Percentiles rank a stretch among this genome's conserved stretches.
These are phyloP conservation scores for Zophobas morio DNA, from an alignment of 1,140 invertebrate genomes.

Conservation along the genomic window DNA sequence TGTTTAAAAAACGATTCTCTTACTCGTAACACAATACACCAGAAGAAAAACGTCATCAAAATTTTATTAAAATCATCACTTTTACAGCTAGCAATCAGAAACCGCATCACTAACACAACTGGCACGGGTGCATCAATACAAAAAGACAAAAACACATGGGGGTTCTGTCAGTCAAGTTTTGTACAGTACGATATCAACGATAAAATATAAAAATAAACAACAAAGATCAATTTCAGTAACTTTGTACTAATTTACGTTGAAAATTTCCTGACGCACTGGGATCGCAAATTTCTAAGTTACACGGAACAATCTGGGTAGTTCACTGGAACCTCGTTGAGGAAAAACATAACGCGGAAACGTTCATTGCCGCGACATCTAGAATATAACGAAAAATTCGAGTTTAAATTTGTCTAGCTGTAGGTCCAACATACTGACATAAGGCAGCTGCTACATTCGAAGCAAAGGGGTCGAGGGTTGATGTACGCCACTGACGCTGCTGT, in stretches of 20 bases:
- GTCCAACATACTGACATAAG: slow-evolving; percentile 76
- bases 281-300: slow-evolving; percentile 59
- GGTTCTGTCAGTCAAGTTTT: not conserved
- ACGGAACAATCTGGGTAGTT: slow-evolving; percentile 72
- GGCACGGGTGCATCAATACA: slow-evolving; percentile 10
- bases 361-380: slow-evolving; percentile 72
- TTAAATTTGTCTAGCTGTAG: not conserved
- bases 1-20: slow-evolving; percentile 26
- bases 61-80: slow-evolving; percentile 10
- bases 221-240: slow-evolving; percentile 20
- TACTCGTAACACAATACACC: not conserved
- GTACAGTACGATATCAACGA: slow-evolving; percentile 25
- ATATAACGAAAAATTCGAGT: slow-evolving; percentile 41
- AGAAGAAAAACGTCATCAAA: not conserved
- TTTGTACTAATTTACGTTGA: slow-evolving; percentile 17
- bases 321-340: slow-evolving; percentile 75
- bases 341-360: slow-evolving; percentile 74
- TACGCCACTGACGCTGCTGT: slow-evolving; percentile 77
- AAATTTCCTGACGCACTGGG: slow-evolving; percentile 28
- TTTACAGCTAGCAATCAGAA: not conserved
- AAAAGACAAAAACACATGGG: not conserved
- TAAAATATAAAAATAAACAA: slow-evolving; percentile 42
- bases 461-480: slow-evolving; percentile 82
- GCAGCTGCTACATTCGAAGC: slow-evolving; percentile 84
- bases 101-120: slow-evolving; percentile 1